These are phyloP conservation scores for Paracentrotus lividus DNA, from an alignment of 53 echinoderm and acorn worm species.

Conservation along the genomic window DNA sequence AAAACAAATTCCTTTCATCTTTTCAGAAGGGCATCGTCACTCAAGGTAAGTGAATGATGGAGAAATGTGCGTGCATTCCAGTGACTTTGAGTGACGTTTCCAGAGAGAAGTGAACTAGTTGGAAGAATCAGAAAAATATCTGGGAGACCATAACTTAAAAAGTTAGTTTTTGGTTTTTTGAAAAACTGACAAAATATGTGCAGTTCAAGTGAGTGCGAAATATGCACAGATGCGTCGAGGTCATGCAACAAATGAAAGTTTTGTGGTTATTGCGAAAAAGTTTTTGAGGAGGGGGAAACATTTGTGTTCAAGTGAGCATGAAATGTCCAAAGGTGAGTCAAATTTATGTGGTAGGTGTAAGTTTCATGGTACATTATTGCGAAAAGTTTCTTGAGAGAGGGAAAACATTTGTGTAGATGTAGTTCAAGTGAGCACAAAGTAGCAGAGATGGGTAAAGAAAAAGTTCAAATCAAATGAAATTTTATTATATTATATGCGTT, in stretches of 20 bases:
- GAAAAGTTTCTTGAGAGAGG: too few relatives aligned
- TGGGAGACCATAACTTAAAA: background rate
- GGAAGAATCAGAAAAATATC: background rate
- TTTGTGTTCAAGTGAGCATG: too few relatives aligned
- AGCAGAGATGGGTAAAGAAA: too few relatives aligned
- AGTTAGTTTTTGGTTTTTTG: background rate
- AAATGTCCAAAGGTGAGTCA: background rate
- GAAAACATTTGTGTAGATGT: too few relatives aligned
- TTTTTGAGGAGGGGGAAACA: background rate
- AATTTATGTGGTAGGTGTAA: too few relatives aligned
- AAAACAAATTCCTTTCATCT: background rate
- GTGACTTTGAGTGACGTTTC: constrained; percentile 42
- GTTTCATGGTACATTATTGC: too few relatives aligned
- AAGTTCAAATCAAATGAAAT: too few relatives aligned
- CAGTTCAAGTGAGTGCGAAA: background rate
- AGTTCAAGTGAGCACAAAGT: too few relatives aligned
- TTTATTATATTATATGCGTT: too few relatives aligned
- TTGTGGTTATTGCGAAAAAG: background rate
- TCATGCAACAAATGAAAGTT: background rate
- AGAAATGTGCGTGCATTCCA: constrained; percentile 1
- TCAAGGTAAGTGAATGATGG: constrained; percentile 25
- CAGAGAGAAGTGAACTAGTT: background rate
- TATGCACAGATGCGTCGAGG: background rate
- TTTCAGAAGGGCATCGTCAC: constrained; percentile 3
- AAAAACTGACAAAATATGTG: background rate